Conservation (phyloP, 2,888 invertebrate genomes). For the Apoda limacodes region DNA sequence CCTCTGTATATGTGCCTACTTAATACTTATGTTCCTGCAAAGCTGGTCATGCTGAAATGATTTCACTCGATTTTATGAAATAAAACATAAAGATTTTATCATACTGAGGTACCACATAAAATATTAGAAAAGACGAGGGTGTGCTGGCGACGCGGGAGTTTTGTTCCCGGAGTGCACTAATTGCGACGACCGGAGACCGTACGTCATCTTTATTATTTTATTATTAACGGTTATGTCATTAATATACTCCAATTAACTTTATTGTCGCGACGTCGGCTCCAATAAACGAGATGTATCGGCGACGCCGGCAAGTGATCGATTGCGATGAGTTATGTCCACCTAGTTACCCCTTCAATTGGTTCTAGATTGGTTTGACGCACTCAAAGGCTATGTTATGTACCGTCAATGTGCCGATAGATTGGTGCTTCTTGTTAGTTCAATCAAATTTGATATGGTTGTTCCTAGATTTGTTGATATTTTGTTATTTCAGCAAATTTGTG, state of each 20-base stretch:
- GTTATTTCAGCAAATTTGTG: no score
- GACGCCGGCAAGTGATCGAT: slow-evolving; percentile 49
- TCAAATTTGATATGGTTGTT: no score
- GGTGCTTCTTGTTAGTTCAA: slow-evolving; percentile 58
- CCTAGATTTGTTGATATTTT: no score
- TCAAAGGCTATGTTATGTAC: slow-evolving; percentile 52
- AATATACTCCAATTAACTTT: slow-evolving; percentile 63
- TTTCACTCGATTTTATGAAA: no score
- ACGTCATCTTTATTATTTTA: slow-evolving; percentile 56
- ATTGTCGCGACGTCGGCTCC: slow-evolving; percentile 55
- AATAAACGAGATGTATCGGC: slow-evolving; percentile 52
- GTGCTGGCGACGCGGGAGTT: slow-evolving; percentile 15
- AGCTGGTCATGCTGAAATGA: no score
- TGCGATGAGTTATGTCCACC: slow-evolving; percentile 57
- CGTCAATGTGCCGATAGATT: slow-evolving; percentile 48
- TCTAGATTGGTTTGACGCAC: slow-evolving; percentile 64
- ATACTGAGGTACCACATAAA: no score
- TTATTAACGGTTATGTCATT: slow-evolving; percentile 56
- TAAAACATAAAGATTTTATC: no score
- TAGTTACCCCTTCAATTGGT: slow-evolving; percentile 67
- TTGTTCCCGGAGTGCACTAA: slow-evolving; percentile 34
- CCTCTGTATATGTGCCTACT: no score
- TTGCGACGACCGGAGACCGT: slow-evolving; percentile 40
- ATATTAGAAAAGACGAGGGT: no score
- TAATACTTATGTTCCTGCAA: no score